A percentile compares a stretch with the other conserved stretches of the same genome.
Evolutionary conservation across 2,888 invertebrate genomes (phyloP).

Genomic region (Iselma pallidipennis): DNA sequence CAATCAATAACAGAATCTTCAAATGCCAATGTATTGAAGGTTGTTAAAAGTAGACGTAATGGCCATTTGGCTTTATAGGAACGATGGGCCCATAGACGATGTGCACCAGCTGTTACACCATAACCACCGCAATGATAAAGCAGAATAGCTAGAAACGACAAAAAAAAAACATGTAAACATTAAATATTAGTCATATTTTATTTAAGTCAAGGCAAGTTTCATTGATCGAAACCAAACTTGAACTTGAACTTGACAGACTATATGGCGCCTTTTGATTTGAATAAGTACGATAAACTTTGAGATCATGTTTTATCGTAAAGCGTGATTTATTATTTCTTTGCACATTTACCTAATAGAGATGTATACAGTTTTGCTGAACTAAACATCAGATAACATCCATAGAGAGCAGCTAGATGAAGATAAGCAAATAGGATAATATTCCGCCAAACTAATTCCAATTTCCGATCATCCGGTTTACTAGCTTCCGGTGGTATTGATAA

Average conservation of each 20-base stretch:
- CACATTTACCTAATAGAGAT: neutral
- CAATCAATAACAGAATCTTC: slow-evolving; percentile 89
- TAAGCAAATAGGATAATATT: slow-evolving; percentile 73
- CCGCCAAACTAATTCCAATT: slow-evolving; percentile 70
- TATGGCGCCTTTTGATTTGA: neutral
- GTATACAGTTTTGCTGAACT: neutral
- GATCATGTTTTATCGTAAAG: no score
- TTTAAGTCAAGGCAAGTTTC: neutral
- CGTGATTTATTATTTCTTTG: no score
- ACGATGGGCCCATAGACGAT: slow-evolving; percentile 91
- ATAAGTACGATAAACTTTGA: neutral
- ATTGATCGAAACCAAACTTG: neutral
- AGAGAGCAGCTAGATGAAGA: slow-evolving; percentile 68
- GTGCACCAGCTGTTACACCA: slow-evolving; percentile 93
- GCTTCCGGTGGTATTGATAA: slow-evolving; percentile 30
- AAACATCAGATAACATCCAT: slow-evolving; percentile 62
- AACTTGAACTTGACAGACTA: neutral
- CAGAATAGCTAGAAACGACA: slow-evolving; percentile 14
- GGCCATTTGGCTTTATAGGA: slow-evolving; percentile 90
- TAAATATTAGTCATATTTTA: neutral
- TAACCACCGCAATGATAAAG: slow-evolving; percentile 15
- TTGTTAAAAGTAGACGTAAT: slow-evolving; percentile 74
- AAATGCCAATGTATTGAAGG: slow-evolving; percentile 85
- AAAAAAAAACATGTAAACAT: slow-evolving; percentile 1
- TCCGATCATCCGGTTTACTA: slow-evolving; percentile 58